phyloP scores from a whole-genome alignment of 1,140 invertebrate genomes.

The Augochlora pura region DNA sequence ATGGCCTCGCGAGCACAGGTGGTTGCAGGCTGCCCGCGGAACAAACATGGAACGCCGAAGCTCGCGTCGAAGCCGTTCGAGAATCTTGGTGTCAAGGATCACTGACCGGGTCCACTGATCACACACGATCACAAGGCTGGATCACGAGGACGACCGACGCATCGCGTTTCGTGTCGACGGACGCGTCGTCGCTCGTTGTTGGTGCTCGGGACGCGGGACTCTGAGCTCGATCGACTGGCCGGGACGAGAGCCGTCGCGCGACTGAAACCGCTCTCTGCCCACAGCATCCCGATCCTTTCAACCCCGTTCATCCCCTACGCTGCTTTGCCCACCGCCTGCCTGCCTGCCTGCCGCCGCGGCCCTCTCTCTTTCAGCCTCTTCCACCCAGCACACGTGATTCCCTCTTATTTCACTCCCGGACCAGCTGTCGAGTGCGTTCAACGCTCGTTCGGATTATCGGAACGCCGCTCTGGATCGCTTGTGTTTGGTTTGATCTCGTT shows the following conservation, averaged over 20 bases:
- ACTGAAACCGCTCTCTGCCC: slow-evolving; percentile 70
- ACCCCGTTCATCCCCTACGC: slow-evolving; percentile 21
- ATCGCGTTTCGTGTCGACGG: not conserved
- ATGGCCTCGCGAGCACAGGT: slow-evolving; percentile 26
- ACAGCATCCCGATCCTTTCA: slow-evolving; percentile 59
- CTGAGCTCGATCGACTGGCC: slow-evolving; percentile 67
- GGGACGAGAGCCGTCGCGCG: slow-evolving; percentile 74
- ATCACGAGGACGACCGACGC: slow-evolving; percentile 2
- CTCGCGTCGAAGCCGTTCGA: too few species aligned
- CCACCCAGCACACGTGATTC: slow-evolving; percentile 37
- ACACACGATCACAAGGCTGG: not conserved
- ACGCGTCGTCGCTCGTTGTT: too few species aligned
- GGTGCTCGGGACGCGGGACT: not conserved
- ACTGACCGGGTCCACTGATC: too few species aligned
- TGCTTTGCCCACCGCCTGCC: slow-evolving; percentile 9
- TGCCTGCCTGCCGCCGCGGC: not conserved
- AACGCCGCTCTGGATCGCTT: not conserved
- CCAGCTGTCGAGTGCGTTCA: not conserved
- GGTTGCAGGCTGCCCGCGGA: too few species aligned
- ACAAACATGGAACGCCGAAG: too few species aligned
- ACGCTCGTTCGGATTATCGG: slow-evolving; percentile 21
- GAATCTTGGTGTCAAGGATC: too few species aligned
- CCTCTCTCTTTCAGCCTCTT: slow-evolving; percentile 48
- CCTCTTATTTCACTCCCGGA: slow-evolving; percentile 27
- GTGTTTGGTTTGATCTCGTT: not conserved